These are phyloP conservation scores for Calliopum simillimum DNA, from an alignment of 2,888 invertebrate species.

Conservation along the genomic window DNA sequence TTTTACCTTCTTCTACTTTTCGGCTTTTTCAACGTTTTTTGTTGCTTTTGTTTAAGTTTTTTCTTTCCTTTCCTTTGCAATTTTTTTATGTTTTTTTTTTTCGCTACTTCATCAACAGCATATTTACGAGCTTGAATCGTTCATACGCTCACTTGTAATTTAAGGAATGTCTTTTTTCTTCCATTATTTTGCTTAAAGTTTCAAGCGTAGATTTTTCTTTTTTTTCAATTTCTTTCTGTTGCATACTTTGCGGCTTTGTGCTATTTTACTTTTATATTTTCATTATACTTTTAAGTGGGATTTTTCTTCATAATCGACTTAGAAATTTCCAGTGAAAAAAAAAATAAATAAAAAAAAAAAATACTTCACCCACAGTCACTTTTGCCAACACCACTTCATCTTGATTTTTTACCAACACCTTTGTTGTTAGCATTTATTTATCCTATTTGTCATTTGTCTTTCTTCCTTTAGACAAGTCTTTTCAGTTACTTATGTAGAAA, in stretches of 20 bases:
- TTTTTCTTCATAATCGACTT: neutral
- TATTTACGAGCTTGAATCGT: neutral
- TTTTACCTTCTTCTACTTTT: neutral
- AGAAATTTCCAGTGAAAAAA: neutral
- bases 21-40: conserved; percentile 6
- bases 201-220: neutral
- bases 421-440: too few relatives aligned
- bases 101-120: conserved; percentile 12
- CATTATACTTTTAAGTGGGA: neutral
- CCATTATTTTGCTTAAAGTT: neutral
- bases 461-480: too few relatives aligned
- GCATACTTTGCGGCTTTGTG: conserved; percentile 17
- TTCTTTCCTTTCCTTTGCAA: conserved; percentile 5
- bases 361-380: neutral
- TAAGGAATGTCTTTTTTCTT: neutral
- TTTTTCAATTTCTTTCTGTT: conserved; percentile 2
- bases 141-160: too few relatives aligned
- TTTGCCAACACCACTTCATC: too few relatives aligned
- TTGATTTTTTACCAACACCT: too few relatives aligned
- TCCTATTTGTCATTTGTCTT: too few relatives aligned
- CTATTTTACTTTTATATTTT: conserved; percentile 7
- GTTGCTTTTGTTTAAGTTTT: neutral
- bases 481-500: too few relatives aligned
- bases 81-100: neutral
- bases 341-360: neutral